phyloP scores from a whole-genome alignment of 2,888 invertebrate species.

The Hydroisotoma schaefferi region DNA sequence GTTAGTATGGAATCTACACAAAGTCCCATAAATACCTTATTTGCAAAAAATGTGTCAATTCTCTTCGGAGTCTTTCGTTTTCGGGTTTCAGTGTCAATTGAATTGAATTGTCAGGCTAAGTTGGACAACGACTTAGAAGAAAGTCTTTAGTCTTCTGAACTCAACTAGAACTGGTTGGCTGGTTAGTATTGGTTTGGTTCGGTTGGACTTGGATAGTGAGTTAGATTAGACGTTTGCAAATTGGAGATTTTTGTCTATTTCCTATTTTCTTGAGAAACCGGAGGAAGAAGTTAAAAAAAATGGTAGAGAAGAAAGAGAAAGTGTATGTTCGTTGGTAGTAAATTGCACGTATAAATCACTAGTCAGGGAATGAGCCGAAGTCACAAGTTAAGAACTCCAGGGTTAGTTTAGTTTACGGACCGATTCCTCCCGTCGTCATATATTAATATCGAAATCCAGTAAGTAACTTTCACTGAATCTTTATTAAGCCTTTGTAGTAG shows the following conservation, averaged over 20 bases:
- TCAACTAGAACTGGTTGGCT: no score
- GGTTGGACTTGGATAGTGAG: neutral
- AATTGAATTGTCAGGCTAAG: slow-evolving; percentile 1
- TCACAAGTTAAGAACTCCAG: neutral
- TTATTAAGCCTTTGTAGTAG: slow-evolving; percentile 4
- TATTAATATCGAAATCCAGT: neutral
- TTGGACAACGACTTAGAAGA: no score
- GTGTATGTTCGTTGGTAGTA: neutral
- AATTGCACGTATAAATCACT: slow-evolving; percentile 3
- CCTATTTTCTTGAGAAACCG: neutral
- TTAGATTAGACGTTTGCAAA: slow-evolving; percentile 2
- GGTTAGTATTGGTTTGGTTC: no score
- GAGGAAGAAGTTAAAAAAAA: no score
- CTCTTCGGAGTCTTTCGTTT: neutral
- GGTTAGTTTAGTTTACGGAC: no score
- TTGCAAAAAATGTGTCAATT: neutral
- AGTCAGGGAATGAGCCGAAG: neutral
- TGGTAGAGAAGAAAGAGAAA: no score
- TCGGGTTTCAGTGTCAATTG: slow-evolving; percentile 6
- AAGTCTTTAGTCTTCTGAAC: no score
- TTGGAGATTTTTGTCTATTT: slow-evolving; percentile 2
- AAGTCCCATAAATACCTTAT: slow-evolving; percentile 2
- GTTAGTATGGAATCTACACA: no score
- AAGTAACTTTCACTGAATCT: slow-evolving; percentile 5
- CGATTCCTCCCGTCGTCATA: neutral